phyloP scores from a whole-genome alignment of 2,888 invertebrate species.

The Athripsodes cinereus region DNA sequence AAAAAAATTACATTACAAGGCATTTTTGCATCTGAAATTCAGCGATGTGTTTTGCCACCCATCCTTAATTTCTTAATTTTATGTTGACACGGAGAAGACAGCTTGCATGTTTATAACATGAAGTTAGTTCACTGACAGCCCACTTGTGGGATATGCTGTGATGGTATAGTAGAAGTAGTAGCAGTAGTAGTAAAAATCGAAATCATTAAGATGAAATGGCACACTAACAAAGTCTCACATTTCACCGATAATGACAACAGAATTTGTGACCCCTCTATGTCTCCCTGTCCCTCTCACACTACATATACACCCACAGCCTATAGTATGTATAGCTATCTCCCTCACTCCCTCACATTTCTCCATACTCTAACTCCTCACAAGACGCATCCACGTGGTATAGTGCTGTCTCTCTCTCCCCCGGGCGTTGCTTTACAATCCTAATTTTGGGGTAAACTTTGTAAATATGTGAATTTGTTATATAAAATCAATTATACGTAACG shows the following conservation, averaged over 20 bases:
- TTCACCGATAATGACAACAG: constrained; percentile 27
- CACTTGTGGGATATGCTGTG: too few species aligned
- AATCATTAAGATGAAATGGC: too few species aligned
- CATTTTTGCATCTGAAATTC: too few species aligned
- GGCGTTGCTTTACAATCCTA: constrained; percentile 51
- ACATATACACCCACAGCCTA: too few species aligned
- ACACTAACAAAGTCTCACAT: constrained; percentile 22
- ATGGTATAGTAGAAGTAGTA: too few species aligned
- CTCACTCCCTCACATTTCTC: constrained; percentile 9
- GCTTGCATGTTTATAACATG: too few species aligned
- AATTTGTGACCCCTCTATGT: constrained; percentile 27
- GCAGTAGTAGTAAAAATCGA: too few species aligned
- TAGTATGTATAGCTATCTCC: constrained; percentile 19
- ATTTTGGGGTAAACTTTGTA: constrained; percentile 56
- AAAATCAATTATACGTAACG: background rate
- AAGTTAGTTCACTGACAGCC: too few species aligned
- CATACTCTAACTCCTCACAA: background rate
- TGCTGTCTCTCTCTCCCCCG: constrained; percentile 21
- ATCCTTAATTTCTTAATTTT: too few species aligned
- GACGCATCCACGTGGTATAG: background rate
- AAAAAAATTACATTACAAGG: too few species aligned
- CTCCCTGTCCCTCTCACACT: constrained; percentile 29
- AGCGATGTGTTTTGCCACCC: too few species aligned
- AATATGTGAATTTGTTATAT: constrained; percentile 35
- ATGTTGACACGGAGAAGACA: too few species aligned